These are phyloP conservation scores for Drosophila emarginata DNA, from an alignment of 2,888 invertebrate species.

Conservation along the genomic window DNA sequence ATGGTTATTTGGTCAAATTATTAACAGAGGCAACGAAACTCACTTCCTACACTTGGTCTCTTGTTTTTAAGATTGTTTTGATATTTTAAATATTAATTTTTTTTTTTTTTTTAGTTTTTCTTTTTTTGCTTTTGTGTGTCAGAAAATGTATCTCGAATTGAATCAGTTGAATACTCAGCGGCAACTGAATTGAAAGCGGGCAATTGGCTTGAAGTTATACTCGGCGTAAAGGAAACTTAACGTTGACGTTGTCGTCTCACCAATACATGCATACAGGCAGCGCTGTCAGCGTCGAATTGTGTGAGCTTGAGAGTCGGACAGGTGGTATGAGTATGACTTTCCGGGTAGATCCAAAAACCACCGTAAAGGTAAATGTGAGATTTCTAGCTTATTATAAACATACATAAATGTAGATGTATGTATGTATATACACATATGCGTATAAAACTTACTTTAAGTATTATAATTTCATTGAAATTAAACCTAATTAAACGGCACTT, in stretches of 20 bases:
- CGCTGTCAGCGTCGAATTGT: constrained; percentile 24
- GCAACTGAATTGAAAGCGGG: constrained; percentile 75
- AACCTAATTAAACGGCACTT: constrained; percentile 47
- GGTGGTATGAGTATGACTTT: constrained; percentile 29
- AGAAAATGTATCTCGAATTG: constrained; percentile 52
- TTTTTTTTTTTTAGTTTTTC: constrained; percentile 15
- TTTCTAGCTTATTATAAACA: too few relatives aligned
- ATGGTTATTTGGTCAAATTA: constrained; percentile 26
- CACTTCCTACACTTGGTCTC: constrained; percentile 52
- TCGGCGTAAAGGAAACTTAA: constrained; percentile 67
- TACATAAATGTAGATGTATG: constrained; percentile 9
- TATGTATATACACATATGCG: too few relatives aligned
- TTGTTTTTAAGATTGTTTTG: background rate
- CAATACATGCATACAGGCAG: constrained; percentile 30
- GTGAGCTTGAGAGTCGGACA: constrained; percentile 34
- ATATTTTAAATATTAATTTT: constrained; percentile 1
- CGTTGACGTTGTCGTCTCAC: constrained; percentile 26
- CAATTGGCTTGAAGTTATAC: constrained; percentile 79
- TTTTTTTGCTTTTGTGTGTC: constrained; percentile 22
- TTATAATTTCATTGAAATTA: constrained; percentile 34
- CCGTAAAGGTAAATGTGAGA: constrained; percentile 27
- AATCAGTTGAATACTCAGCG: constrained; percentile 76
- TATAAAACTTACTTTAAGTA: constrained; percentile 13
- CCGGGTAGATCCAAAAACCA: constrained; percentile 32
- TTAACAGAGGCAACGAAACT: constrained; percentile 46